Evolutionary conservation across 2,113 vertebrate species (phyloP).

Genomic region (Cricetomys ansorgei): DNA sequence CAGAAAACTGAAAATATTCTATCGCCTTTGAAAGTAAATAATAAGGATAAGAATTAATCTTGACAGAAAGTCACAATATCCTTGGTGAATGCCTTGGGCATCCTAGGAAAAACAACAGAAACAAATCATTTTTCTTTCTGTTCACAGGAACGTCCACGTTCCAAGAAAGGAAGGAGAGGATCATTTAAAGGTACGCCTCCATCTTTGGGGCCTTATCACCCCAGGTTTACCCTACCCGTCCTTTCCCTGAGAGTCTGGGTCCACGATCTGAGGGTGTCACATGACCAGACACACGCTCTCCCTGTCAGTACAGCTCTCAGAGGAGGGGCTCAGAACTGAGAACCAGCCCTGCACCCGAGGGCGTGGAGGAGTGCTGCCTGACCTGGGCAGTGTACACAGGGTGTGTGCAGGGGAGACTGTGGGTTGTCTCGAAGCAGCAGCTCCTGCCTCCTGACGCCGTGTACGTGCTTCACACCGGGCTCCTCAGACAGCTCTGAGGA

Average conservation of each 20-base stretch:
- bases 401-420: neutral
- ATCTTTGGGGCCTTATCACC: neutral
- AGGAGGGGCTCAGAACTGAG: neutral
- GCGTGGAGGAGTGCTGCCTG: neutral
- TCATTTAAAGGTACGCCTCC: neutral
- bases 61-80: neutral
- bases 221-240: neutral
- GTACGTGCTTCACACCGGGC: neutral
- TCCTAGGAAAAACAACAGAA: neutral
- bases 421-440: neutral
- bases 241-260: neutral
- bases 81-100: neutral
- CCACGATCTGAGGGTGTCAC: neutral
- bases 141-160: neutral
- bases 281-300: neutral
- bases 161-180: neutral
- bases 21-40: neutral
- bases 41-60: neutral
- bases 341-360: neutral
- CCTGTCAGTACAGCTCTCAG: neutral
- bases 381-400: neutral
- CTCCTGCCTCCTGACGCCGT: neutral
- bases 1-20: neutral
- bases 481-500: neutral
- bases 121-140: neutral